A percentile compares a stretch with the other conserved stretches of the same genome.
Evolutionary conservation across 2,113 vertebrate genomes (phyloP).

Genomic region (Carlito syrichta): DNA sequence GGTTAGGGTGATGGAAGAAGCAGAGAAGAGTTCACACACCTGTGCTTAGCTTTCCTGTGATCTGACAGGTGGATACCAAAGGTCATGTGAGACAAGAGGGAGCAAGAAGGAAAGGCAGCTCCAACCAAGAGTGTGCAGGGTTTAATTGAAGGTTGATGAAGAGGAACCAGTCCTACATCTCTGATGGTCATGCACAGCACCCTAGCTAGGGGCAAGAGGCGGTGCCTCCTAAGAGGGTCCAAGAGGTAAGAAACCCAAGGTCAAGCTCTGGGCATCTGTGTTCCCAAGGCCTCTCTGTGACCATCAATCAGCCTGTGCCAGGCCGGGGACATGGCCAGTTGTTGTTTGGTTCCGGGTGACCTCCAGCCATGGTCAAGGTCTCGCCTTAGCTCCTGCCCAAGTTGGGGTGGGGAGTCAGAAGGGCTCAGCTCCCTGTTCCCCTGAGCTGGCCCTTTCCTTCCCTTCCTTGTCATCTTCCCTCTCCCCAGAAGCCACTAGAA

Average conservation of each 20-base stretch:
- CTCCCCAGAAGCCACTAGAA: slow-evolving; percentile 35
- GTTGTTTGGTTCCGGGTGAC: background rate
- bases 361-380: background rate
- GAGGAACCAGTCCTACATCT: background rate
- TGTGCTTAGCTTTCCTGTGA: background rate
- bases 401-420: background rate
- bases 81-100: background rate
- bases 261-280: background rate
- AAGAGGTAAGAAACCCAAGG: background rate
- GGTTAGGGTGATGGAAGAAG: background rate
- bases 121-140: background rate
- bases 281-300: background rate
- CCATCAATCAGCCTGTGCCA: background rate
- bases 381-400: background rate
- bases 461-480: background rate
- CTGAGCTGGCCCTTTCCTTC: background rate
- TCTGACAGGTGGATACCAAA: background rate
- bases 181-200: background rate
- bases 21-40: background rate
- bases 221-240: background rate
- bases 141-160: background rate
- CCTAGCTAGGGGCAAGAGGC: background rate
- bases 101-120: background rate
- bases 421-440: background rate
- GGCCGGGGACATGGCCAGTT: background rate